phyloP scores from a whole-genome alignment of 2,113 vertebrate genomes.

The Promerops cafer region DNA sequence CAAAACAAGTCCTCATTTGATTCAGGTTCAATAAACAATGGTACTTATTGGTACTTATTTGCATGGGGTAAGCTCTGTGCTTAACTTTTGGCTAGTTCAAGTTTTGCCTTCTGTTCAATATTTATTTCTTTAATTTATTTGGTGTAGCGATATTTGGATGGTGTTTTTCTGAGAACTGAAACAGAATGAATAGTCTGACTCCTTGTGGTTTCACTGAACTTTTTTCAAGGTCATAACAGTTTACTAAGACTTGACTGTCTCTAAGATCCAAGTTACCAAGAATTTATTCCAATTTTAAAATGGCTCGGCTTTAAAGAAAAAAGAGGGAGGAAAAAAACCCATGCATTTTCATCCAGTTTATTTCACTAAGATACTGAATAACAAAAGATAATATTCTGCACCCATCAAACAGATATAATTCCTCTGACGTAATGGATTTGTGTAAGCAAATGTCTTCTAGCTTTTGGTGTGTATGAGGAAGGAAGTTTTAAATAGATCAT shows the following conservation, averaged over 20 bases:
- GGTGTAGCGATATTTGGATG: background rate
- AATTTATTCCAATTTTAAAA: background rate
- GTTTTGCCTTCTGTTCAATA: background rate
- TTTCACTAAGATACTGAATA: background rate
- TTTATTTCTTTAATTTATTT: constrained; percentile 23
- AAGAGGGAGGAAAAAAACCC: background rate
- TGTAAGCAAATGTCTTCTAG: background rate
- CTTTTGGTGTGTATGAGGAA: background rate
- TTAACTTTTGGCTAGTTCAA: background rate
- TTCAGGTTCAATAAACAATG: constrained; percentile 42
- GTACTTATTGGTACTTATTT: background rate
- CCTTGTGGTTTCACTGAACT: constrained; percentile 16
- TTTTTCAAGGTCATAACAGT: constrained; percentile 17
- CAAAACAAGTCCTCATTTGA: background rate
- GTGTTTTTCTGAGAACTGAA: background rate
- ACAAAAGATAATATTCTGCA: background rate
- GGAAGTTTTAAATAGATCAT: background rate
- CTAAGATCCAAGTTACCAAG: background rate
- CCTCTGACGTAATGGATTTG: background rate
- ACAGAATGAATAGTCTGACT: background rate
- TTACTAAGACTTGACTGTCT: background rate
- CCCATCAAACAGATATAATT: background rate
- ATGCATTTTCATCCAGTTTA: background rate
- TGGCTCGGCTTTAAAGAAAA: background rate
- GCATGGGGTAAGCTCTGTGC: background rate